Evolutionary conservation across 2,797 vertebrate genomes (phyloP).

Genomic region (Corythornis leucogaster): DNA sequence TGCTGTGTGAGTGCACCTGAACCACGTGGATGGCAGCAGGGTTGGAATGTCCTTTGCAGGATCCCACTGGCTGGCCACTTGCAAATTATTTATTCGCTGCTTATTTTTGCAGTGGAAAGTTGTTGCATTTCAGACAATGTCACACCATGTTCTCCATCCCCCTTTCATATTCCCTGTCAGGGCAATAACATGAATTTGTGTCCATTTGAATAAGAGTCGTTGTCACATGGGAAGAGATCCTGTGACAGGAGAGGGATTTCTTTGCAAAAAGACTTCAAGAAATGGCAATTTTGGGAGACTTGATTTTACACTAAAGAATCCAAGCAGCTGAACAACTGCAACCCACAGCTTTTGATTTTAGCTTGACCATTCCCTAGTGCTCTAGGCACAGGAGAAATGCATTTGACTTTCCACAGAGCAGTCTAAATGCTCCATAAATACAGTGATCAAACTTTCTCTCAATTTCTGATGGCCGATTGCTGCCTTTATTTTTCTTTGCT

Average conservation of each 20-base stretch:
- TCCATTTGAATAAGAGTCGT: neutral
- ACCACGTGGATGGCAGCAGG: rapidly evolving
- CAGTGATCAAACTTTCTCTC: neutral
- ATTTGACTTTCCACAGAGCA: neutral
- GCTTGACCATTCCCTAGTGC: neutral
- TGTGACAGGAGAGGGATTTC: neutral
- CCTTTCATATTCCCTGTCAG: conserved; percentile 5
- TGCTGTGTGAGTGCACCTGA: neutral
- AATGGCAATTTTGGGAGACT: neutral
- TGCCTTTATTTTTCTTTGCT: neutral
- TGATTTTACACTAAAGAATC: neutral
- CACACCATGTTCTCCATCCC: neutral
- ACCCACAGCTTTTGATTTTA: neutral
- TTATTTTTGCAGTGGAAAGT: neutral
- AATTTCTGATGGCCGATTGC: neutral
- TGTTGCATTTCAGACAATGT: neutral
- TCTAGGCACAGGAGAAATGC: neutral
- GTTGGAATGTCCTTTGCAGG: neutral
- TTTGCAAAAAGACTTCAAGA: neutral
- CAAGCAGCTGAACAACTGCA: neutral
- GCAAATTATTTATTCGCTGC: neutral
- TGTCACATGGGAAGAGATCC: neutral
- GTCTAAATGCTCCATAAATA: neutral
- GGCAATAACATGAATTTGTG: conserved; percentile 9
- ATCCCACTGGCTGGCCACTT: neutral